Evolutionary conservation across 2,113 vertebrate genomes (phyloP).

Genomic region (Steatornis caripensis): DNA sequence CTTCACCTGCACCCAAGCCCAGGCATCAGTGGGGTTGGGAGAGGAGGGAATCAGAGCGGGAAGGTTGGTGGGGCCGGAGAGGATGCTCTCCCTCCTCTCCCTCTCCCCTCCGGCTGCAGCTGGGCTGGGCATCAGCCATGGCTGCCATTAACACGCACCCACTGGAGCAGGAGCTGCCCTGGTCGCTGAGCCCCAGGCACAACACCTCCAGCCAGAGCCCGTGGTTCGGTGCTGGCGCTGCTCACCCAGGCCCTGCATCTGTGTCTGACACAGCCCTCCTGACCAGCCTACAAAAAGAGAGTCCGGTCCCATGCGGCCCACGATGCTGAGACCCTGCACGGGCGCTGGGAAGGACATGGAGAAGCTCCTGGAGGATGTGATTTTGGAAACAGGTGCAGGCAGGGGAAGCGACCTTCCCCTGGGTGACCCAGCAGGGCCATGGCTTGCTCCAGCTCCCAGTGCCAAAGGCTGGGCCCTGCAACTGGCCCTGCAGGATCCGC

Average conservation of each 20-base stretch:
- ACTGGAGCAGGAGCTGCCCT: background rate
- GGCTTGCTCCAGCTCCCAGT: background rate
- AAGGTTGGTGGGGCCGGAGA: background rate
- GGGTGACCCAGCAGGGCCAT: background rate
- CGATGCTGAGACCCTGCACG: background rate
- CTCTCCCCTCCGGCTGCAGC: background rate
- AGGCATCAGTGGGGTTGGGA: fast-evolving
- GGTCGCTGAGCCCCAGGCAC: background rate
- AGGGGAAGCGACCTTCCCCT: background rate
- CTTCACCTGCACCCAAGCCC: background rate
- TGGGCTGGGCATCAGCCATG: background rate
- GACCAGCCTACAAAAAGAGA: background rate
- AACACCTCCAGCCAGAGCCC: fast-evolving
- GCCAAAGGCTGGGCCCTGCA: background rate
- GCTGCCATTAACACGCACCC: background rate
- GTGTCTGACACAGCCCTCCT: fast-evolving
- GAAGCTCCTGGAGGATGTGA: fast-evolving
- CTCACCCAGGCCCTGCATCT: background rate
- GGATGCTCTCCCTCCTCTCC: no score
- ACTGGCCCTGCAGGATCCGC: background rate
- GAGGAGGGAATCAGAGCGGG: background rate
- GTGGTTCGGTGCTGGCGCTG: fast-evolving
- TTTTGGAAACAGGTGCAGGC: background rate
- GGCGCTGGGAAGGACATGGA: background rate
- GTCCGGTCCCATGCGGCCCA: fast-evolving